Evolutionary conservation across 2,797 vertebrate genomes (phyloP), one percentile per base, ranked within the genome.

Genomic region (Anniella stebbinsi): DNA sequence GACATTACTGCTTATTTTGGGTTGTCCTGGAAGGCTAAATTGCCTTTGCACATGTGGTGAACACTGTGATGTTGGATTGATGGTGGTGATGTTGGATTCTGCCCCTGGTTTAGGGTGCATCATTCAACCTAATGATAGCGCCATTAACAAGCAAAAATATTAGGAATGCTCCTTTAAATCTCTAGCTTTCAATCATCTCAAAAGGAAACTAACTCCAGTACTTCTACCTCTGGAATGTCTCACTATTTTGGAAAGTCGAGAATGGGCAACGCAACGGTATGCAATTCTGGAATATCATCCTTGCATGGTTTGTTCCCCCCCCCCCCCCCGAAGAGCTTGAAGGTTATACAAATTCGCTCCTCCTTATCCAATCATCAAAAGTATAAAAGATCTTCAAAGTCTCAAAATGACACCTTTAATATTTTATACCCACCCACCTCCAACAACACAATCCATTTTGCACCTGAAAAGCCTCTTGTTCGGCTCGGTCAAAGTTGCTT

Each of bases 401-500:
- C 23, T 0, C 33, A 28, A 67, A 95, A 92, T 92, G 87, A 90
- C 80, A 45, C 30, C 69, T 95, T 90, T 83, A 89, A 87, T 75
- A 93, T 81, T 94, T 95, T 91, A 91, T 92, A 73, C 93, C n/a
- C 23, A 33, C 23, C 36, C 30, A 94, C 93, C 89, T 93, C 91
- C 88, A 94, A 84, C 45, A 84, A 78, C 92, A 92, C 57, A 86
- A 94, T 94, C 86, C 88, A 94, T 94, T 94, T 92, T 91, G 87
- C n/a, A 17, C 63, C 91, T 92, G 54, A 91, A 94, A 94, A 94
- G 93, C 67, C 2, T 91, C 91, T 88, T 87, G 94, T 80, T 94
- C n/a, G 92, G 91, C 87, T 70, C 92, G 87, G 86, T 83, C 89
- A 87, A 95, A 96, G 93, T 96, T 95, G 94, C 92, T 93, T 92